These are phyloP conservation scores for Eutolmus rufibarbis DNA, from an alignment of 2,888 invertebrate genomes.

Conservation along the genomic window DNA sequence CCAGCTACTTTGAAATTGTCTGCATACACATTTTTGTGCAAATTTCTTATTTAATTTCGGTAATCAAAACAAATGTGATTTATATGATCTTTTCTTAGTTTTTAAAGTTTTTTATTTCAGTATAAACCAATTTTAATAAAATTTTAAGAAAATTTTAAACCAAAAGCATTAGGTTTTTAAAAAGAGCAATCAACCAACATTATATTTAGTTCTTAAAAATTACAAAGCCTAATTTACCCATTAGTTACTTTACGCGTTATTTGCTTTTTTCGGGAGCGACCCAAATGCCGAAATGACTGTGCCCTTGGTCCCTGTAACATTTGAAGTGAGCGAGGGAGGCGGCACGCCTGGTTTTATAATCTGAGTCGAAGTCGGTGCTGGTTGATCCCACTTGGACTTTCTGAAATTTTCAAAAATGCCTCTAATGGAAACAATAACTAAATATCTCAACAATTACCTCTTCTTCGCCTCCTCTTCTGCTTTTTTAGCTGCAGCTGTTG, in stretches of 20 bases:
- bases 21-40: too few relatives aligned
- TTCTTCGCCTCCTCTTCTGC: slow-evolving; percentile 78
- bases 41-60: too few relatives aligned
- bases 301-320: slow-evolving; percentile 87
- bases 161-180: too few relatives aligned
- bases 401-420: slow-evolving; percentile 56
- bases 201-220: not conserved
- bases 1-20: too few relatives aligned
- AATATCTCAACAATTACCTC: slow-evolving; percentile 60
- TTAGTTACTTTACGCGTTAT: not conserved
- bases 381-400: slow-evolving; percentile 94
- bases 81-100: too few relatives aligned
- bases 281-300: slow-evolving; percentile 94
- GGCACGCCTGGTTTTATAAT: slow-evolving; percentile 67
- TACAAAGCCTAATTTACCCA: not conserved
- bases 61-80: too few relatives aligned
- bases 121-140: too few relatives aligned
- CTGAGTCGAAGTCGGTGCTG: slow-evolving; percentile 64
- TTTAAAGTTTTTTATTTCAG: too few relatives aligned
- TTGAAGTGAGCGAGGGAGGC: slow-evolving; percentile 78
- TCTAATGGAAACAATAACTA: not conserved
- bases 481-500: slow-evolving; percentile 73
- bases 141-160: too few relatives aligned
- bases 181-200: too few relatives aligned
- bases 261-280: slow-evolving; percentile 80